Evolutionary conservation across 1,140 invertebrate genomes (phyloP), one percentile per base, ranked within the genome.

Genomic region (Platorchestia sp.): DNA sequence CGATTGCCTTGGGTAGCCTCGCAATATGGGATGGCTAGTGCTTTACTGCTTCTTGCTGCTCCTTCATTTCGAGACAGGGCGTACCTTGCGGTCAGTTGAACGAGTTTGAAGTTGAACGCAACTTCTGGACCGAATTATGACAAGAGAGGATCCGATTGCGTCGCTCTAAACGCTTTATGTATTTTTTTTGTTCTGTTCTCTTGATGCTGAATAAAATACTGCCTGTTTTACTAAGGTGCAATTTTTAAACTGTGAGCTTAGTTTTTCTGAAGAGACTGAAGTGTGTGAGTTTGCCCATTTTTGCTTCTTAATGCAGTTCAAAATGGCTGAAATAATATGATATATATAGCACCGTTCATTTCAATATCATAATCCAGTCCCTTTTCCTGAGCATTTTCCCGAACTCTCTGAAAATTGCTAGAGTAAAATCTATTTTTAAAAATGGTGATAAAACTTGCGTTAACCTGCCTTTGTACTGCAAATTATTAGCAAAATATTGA

Each of bases 1-100:
- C 44, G 91, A 93, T 93, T 93, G 44, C 44, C 91, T n/a, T 93
- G 91, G 91, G 44, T 40, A 93, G 91, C 91, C 45, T 45, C 44
- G 43, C 91, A 93, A 47, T 93, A 93, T 93, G 91, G 44, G 7
- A 42, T 93, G 44, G 91, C 40, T 47, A 47, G 91, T 93, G 91
- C 91, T 93, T 93, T 93, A 93, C 91, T 45, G 91, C 91, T 93
- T 44, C 44, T 93, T 93, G 47, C 91, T 6, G n/a, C 91, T 93
- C 45, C 91, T 45, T 93, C 41, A 93, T 47, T 93, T 47, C 40
- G 41, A 16, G 45, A 93, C 44, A 40, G 91, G 43, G 45, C 45
- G 45, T 93, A 93, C 22, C 91, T 93, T 47, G 87, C 36, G 87
- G 5, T 41, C 41, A 89, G 87, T 42, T 89, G 7, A 36, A 36